phyloP scores from a whole-genome alignment of 1,140 invertebrate species.

The Bombus consobrinus region DNA sequence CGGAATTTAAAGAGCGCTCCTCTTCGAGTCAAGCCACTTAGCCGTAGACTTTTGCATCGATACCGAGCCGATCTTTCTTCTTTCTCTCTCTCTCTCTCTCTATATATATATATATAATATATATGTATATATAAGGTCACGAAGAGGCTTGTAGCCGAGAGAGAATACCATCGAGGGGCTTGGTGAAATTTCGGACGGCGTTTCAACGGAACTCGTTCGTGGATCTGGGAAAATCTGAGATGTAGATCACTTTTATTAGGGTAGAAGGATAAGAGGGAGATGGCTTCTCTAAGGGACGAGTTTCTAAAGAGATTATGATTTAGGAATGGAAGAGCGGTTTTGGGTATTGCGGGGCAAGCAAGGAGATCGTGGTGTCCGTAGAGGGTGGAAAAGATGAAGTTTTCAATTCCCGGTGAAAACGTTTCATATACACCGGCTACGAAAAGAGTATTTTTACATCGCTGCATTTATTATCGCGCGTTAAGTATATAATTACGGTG shows the following conservation, averaged over 20 bases:
- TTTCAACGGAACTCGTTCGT: not conserved
- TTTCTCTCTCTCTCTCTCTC: not conserved
- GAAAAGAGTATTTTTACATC: no score
- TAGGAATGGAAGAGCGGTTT: not conserved
- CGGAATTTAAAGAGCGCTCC: constrained; percentile 31
- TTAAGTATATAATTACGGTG: no score
- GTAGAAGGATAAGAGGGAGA: not conserved
- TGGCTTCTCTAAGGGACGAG: not conserved
- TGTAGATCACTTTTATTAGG: not conserved
- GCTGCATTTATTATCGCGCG: no score
- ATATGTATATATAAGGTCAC: not conserved
- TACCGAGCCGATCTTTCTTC: not conserved
- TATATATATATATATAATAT: no score
- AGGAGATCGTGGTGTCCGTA: no score
- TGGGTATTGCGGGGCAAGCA: no score
- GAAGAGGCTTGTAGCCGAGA: not conserved
- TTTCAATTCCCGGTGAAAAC: accelerated
- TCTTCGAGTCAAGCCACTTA: not conserved
- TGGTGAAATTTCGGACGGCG: not conserved
- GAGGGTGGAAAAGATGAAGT: no score
- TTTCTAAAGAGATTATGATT: not conserved
- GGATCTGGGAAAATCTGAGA: not conserved
- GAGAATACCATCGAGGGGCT: not conserved
- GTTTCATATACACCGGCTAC: no score
- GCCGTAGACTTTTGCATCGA: not conserved